Conservation (phyloP, 2,888 invertebrate species). For the Rhamphomyia laevipes region DNA sequence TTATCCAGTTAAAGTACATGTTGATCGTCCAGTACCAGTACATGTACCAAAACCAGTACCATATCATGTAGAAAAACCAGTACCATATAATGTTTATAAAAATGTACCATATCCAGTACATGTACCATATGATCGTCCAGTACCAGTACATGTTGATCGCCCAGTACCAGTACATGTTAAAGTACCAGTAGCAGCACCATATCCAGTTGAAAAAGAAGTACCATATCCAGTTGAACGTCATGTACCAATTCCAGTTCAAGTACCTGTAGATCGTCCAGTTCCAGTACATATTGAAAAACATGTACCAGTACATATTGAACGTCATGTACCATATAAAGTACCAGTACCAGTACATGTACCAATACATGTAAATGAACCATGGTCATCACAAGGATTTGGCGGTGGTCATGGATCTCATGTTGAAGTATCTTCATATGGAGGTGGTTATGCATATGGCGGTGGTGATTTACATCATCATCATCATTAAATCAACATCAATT, state of each 20-base stretch:
- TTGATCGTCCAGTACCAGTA: conserved; percentile 52
- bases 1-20: conserved; percentile 53
- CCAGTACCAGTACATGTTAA: conserved; percentile 57
- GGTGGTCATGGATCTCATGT: background rate
- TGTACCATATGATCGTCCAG: conserved; percentile 42
- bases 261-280: conserved; percentile 42
- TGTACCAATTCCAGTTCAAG: conserved; percentile 49
- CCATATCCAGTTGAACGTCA: conserved; percentile 58
- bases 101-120: conserved; percentile 48
- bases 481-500: no score
- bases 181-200: conserved; percentile 59
- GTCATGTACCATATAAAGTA: conserved; percentile 52
- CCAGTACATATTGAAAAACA: conserved; percentile 46
- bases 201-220: conserved; percentile 46
- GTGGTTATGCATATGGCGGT: conserved; percentile 14
- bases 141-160: conserved; percentile 52
- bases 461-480: background rate
- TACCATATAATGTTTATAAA: conserved; percentile 51
- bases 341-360: conserved; percentile 30
- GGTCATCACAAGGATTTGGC: background rate
- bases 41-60: conserved; percentile 45
- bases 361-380: conserved; percentile 22
- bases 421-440: background rate
- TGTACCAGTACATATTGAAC: conserved; percentile 52
- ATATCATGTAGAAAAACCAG: conserved; percentile 43